phyloP scores from a whole-genome alignment of 2,888 invertebrate genomes.

The Argynnis bischoffii region DNA sequence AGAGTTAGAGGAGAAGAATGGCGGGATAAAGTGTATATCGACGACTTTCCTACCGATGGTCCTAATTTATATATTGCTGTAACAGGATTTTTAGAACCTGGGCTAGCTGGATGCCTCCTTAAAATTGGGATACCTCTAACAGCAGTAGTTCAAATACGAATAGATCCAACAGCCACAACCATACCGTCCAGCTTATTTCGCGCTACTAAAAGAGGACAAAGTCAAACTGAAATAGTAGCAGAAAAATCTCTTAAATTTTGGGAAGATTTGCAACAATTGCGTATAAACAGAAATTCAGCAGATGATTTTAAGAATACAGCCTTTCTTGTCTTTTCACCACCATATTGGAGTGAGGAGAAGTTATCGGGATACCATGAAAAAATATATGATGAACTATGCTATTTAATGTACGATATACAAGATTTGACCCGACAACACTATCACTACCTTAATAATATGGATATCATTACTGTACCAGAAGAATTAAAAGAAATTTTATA shows the following conservation, averaged over 20 bases:
- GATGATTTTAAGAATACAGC: constrained; percentile 68
- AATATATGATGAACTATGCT: constrained; percentile 79
- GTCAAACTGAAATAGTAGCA: constrained; percentile 61
- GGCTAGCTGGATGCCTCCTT: constrained; percentile 56
- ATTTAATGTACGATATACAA: constrained; percentile 77
- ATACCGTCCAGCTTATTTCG: constrained; percentile 59
- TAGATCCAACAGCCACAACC: constrained; percentile 51
- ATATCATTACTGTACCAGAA: constrained; percentile 59
- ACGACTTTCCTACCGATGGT: constrained; percentile 78
- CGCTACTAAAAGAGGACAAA: constrained; percentile 66
- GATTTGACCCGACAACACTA: constrained; percentile 75
- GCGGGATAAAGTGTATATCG: constrained; percentile 77
- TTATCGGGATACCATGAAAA: constrained; percentile 62
- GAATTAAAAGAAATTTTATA: constrained; percentile 44
- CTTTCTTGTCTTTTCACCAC: constrained; percentile 69
- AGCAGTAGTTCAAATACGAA: constrained; percentile 69
- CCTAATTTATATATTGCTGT: constrained; percentile 80
- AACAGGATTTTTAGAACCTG: constrained; percentile 74
- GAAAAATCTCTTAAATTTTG: constrained; percentile 64
- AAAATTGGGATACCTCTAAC: constrained; percentile 67
- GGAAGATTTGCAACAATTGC: constrained; percentile 63
- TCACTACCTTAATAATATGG: constrained; percentile 74
- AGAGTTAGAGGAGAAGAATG: constrained; percentile 80
- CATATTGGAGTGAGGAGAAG: constrained; percentile 59
- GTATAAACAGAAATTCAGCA: constrained; percentile 56